phyloP scores from a whole-genome alignment of 2,113 vertebrate genomes.

The Pollimyrus isidori region DNA sequence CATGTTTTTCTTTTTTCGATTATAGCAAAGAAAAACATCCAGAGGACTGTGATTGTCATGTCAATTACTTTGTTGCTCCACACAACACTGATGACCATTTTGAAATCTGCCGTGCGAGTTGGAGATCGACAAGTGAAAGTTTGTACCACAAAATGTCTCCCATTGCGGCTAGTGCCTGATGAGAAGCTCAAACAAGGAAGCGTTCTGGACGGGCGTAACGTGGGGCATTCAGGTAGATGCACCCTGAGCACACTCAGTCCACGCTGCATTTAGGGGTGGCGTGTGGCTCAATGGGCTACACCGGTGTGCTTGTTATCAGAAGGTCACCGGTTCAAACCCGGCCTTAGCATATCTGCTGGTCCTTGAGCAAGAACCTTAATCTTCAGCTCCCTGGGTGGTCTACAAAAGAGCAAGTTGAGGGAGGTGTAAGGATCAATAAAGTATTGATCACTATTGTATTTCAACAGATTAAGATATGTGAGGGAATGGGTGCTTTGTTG shows the following conservation, averaged over 20 bases:
- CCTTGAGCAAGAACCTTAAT: too few species aligned
- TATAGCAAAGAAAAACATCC: background rate
- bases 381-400: too few species aligned
- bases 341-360: too few species aligned
- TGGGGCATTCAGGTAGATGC: background rate
- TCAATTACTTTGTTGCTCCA: background rate
- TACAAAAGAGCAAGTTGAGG: too few species aligned
- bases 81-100: background rate
- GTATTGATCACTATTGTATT: background rate
- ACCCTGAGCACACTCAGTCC: background rate
- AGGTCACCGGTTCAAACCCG: too few species aligned
- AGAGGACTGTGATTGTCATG: background rate
- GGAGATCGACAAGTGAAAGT: background rate
- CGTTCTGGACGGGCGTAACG: background rate
- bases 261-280: too few species aligned
- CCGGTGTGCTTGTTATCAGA: too few species aligned
- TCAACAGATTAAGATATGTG: background rate
- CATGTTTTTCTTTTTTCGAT: background rate
- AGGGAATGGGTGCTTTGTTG: background rate
- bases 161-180: background rate
- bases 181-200: background rate
- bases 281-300: too few species aligned
- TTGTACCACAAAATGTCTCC: background rate
- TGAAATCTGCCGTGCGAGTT: background rate
- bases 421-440: too few species aligned